Base-by-base conservation (phyloP, 1,140 invertebrate species). In the Pseudomyrmex sp. region DNA sequence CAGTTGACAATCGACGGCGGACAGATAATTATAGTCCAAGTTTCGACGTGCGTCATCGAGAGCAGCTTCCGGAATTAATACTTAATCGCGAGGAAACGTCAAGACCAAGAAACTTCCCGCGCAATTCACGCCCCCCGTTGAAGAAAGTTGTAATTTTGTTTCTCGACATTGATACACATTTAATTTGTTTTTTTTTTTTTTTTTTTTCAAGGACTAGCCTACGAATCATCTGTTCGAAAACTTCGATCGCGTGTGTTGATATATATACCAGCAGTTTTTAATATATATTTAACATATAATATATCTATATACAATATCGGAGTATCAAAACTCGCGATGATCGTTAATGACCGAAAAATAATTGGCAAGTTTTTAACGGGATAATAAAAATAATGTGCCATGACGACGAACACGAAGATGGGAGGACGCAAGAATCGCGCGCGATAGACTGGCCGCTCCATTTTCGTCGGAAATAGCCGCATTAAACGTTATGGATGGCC, bases 401-500 rank as follows among this genome's bases (percentile, higher is more conserved):
- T 80, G 56, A 50, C 76, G 65, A 20, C 23, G 44, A 23, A 50
- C 66, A 70, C 66, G 66, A 35, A 80, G 76, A 9, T 20, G 35
- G 44, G 15, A 10, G 65, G 44, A 59, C 20, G 76, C 66, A 72
- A 70, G 59, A 80, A 72, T 80, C 54, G 66, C 66, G 20, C 44
- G 20, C 44, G 54, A 80, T 80, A 70, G 54, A 79, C 52, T 48
- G 66, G 66, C 68, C 76, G 54, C 54, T 70, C 65, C 76, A 80
- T 80, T 80, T 72, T 80, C 66, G 76, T 72, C 20, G 76, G 54
- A 54, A 82, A 75, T 74, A 70, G 48, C 50, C 48, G 70, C 59
- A 82, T 82, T 82, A 82, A 82, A 82, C 59, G 70, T 82, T 82
- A 82, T 65, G 69, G 59, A 75, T 82, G 79, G 59, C 70, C 68